Conservation (phyloP, 2,113 vertebrate species). For the Hassar affinis region DNA sequence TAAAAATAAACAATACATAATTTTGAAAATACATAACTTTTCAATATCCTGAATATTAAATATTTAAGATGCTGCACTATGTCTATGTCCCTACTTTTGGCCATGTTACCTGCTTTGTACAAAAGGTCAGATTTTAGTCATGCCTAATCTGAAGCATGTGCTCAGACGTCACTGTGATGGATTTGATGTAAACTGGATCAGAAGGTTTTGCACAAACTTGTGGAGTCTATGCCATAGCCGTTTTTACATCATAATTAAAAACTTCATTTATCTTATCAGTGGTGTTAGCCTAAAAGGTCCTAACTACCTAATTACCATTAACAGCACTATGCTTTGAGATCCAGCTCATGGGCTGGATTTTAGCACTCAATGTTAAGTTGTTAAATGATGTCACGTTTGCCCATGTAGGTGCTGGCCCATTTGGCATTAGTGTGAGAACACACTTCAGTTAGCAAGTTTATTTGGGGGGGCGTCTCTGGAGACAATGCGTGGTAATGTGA, state of each 20-base stretch:
- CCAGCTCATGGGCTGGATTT: slow-evolving; percentile 28
- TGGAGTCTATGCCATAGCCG: background rate
- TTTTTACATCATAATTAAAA: background rate
- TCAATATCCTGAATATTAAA: background rate
- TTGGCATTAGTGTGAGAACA: slow-evolving; percentile 56
- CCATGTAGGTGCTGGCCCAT: slow-evolving; percentile 38
- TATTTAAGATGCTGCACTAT: background rate
- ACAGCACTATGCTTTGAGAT: slow-evolving; percentile 3
- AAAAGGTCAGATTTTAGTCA: background rate
- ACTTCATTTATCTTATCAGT: background rate
- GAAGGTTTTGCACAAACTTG: background rate
- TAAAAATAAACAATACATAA: too few species aligned
- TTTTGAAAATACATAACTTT: too few species aligned
- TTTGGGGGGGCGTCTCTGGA: slow-evolving; percentile 53
- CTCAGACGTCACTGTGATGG: background rate
- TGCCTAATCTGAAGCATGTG: background rate
- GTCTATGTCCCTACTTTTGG: background rate
- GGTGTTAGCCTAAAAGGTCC: background rate
- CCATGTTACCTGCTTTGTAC: background rate
- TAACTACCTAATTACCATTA: background rate
- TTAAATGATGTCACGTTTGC: slow-evolving; percentile 46
- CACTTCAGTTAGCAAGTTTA: slow-evolving; percentile 52
- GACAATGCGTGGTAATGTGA: slow-evolving; percentile 43
- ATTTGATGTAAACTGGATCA: background rate
- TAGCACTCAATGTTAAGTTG: slow-evolving; percentile 31